These are phyloP conservation scores for Sphaeramia orbicularis DNA, from an alignment of 2,797 vertebrate species.

Conservation along the genomic window DNA sequence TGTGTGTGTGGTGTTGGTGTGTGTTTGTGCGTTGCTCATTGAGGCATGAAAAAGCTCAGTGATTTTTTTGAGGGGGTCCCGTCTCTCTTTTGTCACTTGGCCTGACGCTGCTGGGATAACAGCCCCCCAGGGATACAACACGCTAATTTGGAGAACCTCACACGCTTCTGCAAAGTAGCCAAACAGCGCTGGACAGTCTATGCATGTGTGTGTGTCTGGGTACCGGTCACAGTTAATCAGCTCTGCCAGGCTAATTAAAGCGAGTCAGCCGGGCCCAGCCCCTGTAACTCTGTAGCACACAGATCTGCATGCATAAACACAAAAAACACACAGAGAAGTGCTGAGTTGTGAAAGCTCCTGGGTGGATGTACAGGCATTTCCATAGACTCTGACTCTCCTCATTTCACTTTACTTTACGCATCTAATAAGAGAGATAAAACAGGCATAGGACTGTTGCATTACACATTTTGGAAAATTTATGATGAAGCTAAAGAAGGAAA, in stretches of 20 bases:
- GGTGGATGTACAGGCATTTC: constrained; percentile 7
- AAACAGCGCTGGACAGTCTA: constrained; percentile 1
- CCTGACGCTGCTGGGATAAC: constrained; percentile 38
- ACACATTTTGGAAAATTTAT: not conserved
- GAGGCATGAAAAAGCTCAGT: constrained; percentile 17
- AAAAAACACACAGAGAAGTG: constrained; percentile 17
- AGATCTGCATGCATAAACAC: not conserved
- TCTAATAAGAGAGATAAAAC: constrained; percentile 27
- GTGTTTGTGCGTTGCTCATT: constrained; percentile 18
- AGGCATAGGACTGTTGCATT: not conserved
- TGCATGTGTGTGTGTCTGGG: constrained; percentile 13
- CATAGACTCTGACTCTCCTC: not conserved
- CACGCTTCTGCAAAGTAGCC: constrained; percentile 31
- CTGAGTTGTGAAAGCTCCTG: constrained; percentile 15
- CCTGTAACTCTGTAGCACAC: constrained; percentile 20
- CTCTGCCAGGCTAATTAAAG: constrained; percentile 68
- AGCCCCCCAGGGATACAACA: constrained; percentile 31
- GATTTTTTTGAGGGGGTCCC: constrained; percentile 33
- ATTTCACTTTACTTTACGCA: constrained; percentile 7
- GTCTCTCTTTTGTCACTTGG: constrained; percentile 50
- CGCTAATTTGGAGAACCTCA: constrained; percentile 25
- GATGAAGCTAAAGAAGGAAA: not conserved
- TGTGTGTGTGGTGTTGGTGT: constrained; percentile 10
- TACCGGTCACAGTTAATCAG: constrained; percentile 50
- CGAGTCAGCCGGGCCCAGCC: constrained; percentile 46